Evolutionary conservation across 1,140 invertebrate genomes (phyloP).

Genomic region (Solenopsis invicta): DNA sequence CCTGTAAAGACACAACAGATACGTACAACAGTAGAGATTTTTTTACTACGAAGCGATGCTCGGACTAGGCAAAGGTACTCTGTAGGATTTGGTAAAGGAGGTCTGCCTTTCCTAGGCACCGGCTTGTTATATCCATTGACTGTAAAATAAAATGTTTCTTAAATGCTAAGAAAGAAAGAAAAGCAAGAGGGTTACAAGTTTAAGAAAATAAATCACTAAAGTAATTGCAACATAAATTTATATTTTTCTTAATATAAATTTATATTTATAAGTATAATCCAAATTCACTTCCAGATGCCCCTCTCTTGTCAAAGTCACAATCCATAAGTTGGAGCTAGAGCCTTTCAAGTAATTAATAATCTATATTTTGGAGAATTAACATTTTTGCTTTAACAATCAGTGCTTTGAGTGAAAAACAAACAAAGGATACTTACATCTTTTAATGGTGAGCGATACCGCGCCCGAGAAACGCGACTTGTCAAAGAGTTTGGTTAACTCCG

Average conservation of each 20-base stretch:
- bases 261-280: too few relatives aligned
- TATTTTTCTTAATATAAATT: too few relatives aligned
- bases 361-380: neutral
- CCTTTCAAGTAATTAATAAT: neutral
- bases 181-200: too few relatives aligned
- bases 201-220: too few relatives aligned
- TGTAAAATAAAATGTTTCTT: slow-evolving; percentile 83
- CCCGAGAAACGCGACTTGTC: slow-evolving; percentile 89
- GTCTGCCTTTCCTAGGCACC: slow-evolving; percentile 88
- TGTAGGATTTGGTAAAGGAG: slow-evolving; percentile 87
- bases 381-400: neutral
- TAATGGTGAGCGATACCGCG: slow-evolving; percentile 90
- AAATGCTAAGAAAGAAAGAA: neutral
- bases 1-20: neutral
- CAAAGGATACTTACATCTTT: slow-evolving; percentile 89
- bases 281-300: too few relatives aligned
- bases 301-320: neutral
- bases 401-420: neutral
- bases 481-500: slow-evolving; percentile 90
- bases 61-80: slow-evolving; percentile 92
- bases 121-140: slow-evolving; percentile 93
- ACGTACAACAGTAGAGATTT: slow-evolving; percentile 92
- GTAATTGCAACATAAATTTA: too few relatives aligned
- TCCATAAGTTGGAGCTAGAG: too few relatives aligned
- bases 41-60: slow-evolving; percentile 91